phyloP scores from a whole-genome alignment of 35 echinoderm and acorn worm species.

The Ophioderma brevispina region DNA sequence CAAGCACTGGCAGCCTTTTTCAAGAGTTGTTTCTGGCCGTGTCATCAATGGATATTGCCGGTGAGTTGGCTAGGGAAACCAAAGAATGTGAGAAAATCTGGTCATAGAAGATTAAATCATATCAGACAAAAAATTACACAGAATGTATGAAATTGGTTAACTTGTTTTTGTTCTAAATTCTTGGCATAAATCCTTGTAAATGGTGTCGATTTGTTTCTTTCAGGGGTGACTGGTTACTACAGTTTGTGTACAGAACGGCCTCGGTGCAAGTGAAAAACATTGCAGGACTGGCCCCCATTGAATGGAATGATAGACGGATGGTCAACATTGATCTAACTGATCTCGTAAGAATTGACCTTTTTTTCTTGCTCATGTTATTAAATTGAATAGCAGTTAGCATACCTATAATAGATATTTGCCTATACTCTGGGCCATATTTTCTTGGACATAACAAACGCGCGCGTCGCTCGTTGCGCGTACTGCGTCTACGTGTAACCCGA shows the following conservation, averaged over 20 bases:
- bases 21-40: conserved; percentile 84
- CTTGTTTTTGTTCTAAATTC: too few species aligned
- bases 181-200: too few species aligned
- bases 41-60: conserved; percentile 91
- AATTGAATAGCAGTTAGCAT: too few species aligned
- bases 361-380: too few species aligned
- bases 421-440: too few species aligned
- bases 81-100: background rate
- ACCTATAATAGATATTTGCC: too few species aligned
- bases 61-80: conserved; percentile 10
- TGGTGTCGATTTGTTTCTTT: background rate
- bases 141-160: too few species aligned
- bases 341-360: conserved; percentile 84
- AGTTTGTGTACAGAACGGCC: conserved; percentile 91
- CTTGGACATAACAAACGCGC: too few species aligned
- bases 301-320: conserved; percentile 75
- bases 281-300: conserved; percentile 74
- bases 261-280: conserved; percentile 84
- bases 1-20: conserved; percentile 70
- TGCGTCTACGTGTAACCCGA: too few species aligned
- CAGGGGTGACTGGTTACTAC: conserved; percentile 94
- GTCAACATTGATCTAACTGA: conserved; percentile 91
- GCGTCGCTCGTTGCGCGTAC: too few species aligned
- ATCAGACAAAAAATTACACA: too few species aligned
- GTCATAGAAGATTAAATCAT: too few species aligned